Evolutionary conservation across 2,888 invertebrate genomes (phyloP).

Genomic region (Idaea straminata): DNA sequence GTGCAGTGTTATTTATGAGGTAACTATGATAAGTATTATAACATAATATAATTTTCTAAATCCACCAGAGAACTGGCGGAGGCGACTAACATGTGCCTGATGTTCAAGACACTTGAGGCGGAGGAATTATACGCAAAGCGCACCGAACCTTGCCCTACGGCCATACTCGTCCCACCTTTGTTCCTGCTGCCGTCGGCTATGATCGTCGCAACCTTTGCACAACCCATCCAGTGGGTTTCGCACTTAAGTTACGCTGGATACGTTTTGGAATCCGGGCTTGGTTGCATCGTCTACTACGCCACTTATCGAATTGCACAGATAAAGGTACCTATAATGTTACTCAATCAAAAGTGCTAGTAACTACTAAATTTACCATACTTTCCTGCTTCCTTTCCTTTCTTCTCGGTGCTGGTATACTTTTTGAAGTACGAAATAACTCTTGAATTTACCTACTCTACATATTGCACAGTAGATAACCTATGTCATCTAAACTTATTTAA

Average conservation of each 20-base stretch:
- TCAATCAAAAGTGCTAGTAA: no score
- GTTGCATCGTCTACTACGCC: conserved; percentile 60
- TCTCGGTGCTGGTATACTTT: not conserved
- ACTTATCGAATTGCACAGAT: conserved; percentile 56
- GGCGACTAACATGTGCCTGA: conserved; percentile 64
- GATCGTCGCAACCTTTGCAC: conserved; percentile 57
- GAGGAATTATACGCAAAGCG: conserved; percentile 60
- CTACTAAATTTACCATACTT: no score
- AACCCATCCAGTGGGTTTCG: conserved; percentile 56
- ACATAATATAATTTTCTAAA: conserved; percentile 8
- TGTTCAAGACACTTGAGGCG: conserved; percentile 57
- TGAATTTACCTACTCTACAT: not conserved
- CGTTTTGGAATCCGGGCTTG: conserved; percentile 56
- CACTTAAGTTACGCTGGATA: conserved; percentile 61
- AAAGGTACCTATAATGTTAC: conserved; percentile 44
- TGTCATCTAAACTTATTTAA: not conserved
- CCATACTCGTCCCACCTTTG: conserved; percentile 63
- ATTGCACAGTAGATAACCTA: not conserved
- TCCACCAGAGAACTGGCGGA: conserved; percentile 63
- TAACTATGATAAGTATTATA: not conserved
- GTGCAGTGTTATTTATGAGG: not conserved
- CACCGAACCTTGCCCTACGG: conserved; percentile 58
- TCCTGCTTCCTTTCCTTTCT: not conserved
- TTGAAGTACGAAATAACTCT: not conserved
- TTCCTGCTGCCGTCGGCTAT: conserved; percentile 67